Evolutionary conservation across 1,140 invertebrate genomes (phyloP).

Genomic region (Oryzaephilus surinamensis): DNA sequence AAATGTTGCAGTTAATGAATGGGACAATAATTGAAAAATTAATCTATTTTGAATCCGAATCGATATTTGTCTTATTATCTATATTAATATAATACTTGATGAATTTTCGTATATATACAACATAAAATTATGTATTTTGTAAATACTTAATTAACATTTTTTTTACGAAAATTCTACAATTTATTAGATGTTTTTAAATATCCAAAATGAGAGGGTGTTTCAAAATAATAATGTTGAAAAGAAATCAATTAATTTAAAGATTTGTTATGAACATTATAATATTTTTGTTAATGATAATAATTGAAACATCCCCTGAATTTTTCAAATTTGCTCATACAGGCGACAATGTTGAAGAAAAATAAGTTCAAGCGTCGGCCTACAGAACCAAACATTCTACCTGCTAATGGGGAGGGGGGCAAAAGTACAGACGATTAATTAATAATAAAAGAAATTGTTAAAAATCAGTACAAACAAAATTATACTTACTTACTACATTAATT

Average conservation of each 20-base stretch:
- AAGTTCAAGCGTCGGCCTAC: constrained; percentile 89
- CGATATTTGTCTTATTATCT: no score
- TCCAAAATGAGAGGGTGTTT: background rate
- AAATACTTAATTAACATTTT: no score
- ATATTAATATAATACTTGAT: no score
- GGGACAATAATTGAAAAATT: no score
- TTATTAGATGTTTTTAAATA: background rate
- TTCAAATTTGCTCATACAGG: constrained; percentile 40
- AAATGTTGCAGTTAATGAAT: no score
- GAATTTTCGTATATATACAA: no score
- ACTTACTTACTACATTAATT: no score
- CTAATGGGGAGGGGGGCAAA: constrained; percentile 53
- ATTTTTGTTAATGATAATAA: background rate
- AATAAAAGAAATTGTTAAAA: no score
- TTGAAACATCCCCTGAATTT: background rate
- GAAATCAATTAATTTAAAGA: background rate
- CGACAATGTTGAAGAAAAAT: constrained; percentile 89
- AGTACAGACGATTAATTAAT: constrained; percentile 46
- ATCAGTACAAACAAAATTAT: no score
- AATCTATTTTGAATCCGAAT: no score
- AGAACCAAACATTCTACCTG: constrained; percentile 65
- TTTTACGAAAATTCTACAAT: no score
- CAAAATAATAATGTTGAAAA: background rate
- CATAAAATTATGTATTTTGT: no score
- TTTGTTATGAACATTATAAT: background rate